Conservation (phyloP, 2,888 invertebrate genomes). For the Cynaeus angustus region DNA sequence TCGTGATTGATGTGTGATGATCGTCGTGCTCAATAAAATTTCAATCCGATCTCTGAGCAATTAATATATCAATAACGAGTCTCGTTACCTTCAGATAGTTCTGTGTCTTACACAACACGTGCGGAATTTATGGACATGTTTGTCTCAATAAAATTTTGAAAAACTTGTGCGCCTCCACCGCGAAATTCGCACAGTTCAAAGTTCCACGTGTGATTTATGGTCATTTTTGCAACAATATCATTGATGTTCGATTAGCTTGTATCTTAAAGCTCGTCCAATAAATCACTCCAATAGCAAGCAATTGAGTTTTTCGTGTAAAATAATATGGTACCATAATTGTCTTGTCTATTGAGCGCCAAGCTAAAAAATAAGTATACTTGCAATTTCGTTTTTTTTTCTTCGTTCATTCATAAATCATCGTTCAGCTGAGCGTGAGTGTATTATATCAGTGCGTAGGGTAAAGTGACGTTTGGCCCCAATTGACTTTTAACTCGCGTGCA, state of each 20-base stretch:
- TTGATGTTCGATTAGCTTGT: slow-evolving; percentile 7
- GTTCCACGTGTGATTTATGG: slow-evolving; percentile 18
- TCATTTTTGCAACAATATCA: slow-evolving; percentile 35
- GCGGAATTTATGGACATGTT: slow-evolving; percentile 45
- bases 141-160: slow-evolving; percentile 32
- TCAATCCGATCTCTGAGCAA: slow-evolving; percentile 30
- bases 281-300: slow-evolving; percentile 34
- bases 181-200: slow-evolving; percentile 11
- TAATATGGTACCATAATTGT: slow-evolving; percentile 29
- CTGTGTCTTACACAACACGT: slow-evolving; percentile 36
- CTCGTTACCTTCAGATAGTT: slow-evolving; percentile 42
- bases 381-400: slow-evolving; percentile 8
- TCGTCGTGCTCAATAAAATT: slow-evolving; percentile 33
- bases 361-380: slow-evolving; percentile 6
- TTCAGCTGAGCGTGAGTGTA: slow-evolving; percentile 15
- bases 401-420: slow-evolving; percentile 10
- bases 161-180: background rate
- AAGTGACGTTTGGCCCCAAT: slow-evolving; percentile 39
- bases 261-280: slow-evolving; percentile 8
- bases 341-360: slow-evolving; percentile 11
- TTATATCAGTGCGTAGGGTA: slow-evolving; percentile 17
- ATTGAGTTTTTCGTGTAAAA: slow-evolving; percentile 29
- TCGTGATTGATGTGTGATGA: slow-evolving; percentile 33
- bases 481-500: slow-evolving; percentile 38
- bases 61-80: slow-evolving; percentile 45